A percentile compares a stretch with the other conserved stretches of the same genome.
Evolutionary conservation across 2,797 vertebrate genomes (phyloP).

Genomic region (Enteromius viviparus): DNA sequence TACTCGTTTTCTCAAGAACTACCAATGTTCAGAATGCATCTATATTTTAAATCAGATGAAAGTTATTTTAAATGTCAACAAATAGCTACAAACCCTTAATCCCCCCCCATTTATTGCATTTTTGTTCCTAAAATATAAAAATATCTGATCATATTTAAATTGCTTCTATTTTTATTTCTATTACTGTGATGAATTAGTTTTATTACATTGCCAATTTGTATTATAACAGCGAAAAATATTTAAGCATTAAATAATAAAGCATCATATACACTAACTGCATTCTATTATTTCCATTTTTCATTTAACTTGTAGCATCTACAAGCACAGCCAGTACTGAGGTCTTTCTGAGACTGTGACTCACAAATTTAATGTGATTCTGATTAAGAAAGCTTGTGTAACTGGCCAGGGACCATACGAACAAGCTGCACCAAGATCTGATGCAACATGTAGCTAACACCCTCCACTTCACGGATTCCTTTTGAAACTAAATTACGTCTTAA

Average conservation of each 20-base stretch:
- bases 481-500: background rate
- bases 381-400: slow-evolving; percentile 19
- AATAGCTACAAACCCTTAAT: background rate
- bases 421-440: background rate
- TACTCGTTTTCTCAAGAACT: background rate
- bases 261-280: background rate
- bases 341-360: background rate
- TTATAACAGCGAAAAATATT: background rate
- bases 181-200: background rate
- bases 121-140: background rate
- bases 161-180: background rate
- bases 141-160: background rate
- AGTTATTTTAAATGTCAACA: background rate
- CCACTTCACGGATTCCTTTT: background rate
- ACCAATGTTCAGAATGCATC: background rate
- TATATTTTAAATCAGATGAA: background rate
- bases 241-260: background rate
- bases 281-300: background rate
- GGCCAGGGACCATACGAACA: slow-evolving; percentile 6
- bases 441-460: slow-evolving; percentile 28
- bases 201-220: background rate
- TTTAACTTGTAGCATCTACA: background rate
- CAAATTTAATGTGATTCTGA: slow-evolving; percentile 15
- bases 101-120: background rate
- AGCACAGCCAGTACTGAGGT: background rate